Evolutionary conservation across 2,113 vertebrate species (phyloP).

Genomic region (Copsychus sechellarum): DNA sequence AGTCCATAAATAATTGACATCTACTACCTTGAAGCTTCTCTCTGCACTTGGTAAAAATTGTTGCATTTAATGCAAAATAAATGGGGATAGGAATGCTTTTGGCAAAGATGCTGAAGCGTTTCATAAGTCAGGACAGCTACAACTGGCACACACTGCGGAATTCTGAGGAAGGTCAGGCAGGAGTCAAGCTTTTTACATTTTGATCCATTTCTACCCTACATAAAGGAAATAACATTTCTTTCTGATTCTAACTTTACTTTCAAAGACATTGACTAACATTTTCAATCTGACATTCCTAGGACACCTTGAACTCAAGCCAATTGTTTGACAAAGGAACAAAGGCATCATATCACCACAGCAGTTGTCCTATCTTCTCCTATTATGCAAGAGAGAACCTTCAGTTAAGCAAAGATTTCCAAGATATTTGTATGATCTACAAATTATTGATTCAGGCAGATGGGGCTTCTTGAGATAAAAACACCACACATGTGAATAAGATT

Average conservation of each 20-base stretch:
- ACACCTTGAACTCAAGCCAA: background rate
- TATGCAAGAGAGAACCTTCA: background rate
- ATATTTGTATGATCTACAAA: background rate
- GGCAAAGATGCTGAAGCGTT: background rate
- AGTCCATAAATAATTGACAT: background rate
- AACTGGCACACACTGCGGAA: background rate
- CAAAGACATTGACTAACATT: background rate
- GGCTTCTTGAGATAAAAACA: background rate
- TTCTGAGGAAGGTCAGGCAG: background rate
- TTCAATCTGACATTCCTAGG: background rate
- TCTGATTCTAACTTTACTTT: background rate
- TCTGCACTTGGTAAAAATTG: background rate
- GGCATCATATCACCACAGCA: background rate
- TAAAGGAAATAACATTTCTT: background rate
- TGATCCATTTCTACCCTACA: background rate
- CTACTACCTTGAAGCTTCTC: background rate
- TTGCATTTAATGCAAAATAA: background rate
- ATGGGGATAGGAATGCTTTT: background rate
- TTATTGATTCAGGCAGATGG: background rate
- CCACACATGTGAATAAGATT: rapidly evolving
- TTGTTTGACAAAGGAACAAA: background rate
- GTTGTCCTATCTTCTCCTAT: background rate
- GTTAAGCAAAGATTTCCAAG: background rate
- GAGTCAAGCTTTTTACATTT: background rate
- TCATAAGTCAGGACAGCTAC: background rate